Base-by-base conservation (phyloP, 1,140 invertebrate species). In the Hetaerina americana region DNA sequence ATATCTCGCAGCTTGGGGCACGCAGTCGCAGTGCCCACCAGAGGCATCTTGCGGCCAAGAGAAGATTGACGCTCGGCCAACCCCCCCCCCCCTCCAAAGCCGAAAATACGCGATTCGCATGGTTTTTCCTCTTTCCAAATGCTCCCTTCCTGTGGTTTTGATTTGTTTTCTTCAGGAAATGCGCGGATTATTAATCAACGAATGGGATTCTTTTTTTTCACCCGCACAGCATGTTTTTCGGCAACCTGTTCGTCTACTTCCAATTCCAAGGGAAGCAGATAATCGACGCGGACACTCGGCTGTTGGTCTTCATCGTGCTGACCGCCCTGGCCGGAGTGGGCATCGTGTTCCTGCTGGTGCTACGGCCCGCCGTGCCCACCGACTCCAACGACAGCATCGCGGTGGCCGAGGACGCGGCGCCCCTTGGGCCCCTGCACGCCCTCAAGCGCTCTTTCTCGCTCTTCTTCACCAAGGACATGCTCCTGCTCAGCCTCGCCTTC, bases 231-330 rank as follows among this genome's bases (percentile, higher is more conserved):
- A 87, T 96, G 81, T 91, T 98, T 78, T 88, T 94, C 76, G 96
- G 96, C 68, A 98, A 98, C 78, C 82, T 95, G 8, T 97, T 97
- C 81, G 94, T 97, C 10, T 97, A 89, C 80, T 93, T 94, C 78
- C 87, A 90, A 79, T 96, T 98, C 80, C 87, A 90, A 85, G 91
- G 90, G 68, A 84, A 89, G 80, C 79, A 85, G 0, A 82, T 84
- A 18, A 87, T 92, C 3, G 88, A 92, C 70, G 76, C 79, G 71
- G 78, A 81, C 5, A 92, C 87, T 0, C 82, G 93, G 10, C 87
- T 83, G 49, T 77, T 91, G 0, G 90, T 96, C 0, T 93, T 94
- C 79, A 86, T 86, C 27, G 90, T 92, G 0, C 80, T 97, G 10
- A 76, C 82, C 5, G 86, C 80, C 0, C 82, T 94, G 5, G 87